These are phyloP conservation scores for Brachyptera putata DNA, from an alignment of 2,888 invertebrate species.

Conservation along the genomic window DNA sequence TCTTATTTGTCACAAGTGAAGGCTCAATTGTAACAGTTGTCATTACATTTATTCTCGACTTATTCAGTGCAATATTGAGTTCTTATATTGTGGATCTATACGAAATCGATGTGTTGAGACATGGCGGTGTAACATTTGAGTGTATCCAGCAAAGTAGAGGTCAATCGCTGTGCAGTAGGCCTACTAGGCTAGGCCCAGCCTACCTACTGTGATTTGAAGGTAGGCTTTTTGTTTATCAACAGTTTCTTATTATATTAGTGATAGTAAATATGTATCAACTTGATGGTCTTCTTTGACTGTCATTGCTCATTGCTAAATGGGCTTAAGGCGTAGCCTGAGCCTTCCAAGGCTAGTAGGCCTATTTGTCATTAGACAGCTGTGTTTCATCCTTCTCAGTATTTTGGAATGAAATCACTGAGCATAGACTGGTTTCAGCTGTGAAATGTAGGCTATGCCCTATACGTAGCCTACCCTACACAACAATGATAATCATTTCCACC, in stretches of 20 bases:
- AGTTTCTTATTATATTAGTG: too few relatives aligned
- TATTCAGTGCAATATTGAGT: neutral
- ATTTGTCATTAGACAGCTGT: neutral
- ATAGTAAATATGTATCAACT: too few relatives aligned
- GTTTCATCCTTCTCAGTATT: neutral
- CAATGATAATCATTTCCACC: neutral
- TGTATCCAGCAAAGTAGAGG: constrained; percentile 23
- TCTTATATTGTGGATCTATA: neutral
- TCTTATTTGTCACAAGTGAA: neutral
- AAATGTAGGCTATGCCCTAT: neutral
- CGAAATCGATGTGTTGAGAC: constrained; percentile 21
- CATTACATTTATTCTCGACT: neutral
- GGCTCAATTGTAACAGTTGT: neutral
- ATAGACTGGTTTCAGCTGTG: neutral
- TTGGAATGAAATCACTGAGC: neutral
- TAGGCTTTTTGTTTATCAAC: neutral
- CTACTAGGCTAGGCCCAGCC: neutral
- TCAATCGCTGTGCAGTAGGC: constrained; percentile 16
- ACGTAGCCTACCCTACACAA: neutral
- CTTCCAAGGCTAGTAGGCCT: too few relatives aligned
- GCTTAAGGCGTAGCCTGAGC: too few relatives aligned
- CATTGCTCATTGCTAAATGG: too few relatives aligned
- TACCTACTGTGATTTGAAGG: neutral
- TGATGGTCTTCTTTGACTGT: too few relatives aligned
- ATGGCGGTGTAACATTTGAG: constrained; percentile 27